These are phyloP conservation scores for Patella caerulea DNA, from an alignment of 2,888 invertebrate genomes.

Conservation along the genomic window DNA sequence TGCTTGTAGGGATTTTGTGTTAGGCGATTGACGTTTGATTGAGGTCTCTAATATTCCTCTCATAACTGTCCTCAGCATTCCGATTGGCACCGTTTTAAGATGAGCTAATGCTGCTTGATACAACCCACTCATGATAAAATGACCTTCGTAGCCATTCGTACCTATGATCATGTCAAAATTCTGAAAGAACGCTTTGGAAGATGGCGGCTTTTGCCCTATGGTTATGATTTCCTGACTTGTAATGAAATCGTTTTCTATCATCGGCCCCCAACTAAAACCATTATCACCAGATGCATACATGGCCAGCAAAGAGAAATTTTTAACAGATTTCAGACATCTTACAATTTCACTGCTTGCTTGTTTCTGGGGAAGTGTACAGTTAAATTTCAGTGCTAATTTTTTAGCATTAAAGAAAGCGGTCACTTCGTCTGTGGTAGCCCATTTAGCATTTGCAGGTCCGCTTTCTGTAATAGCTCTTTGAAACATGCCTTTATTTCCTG, in stretches of 20 bases:
- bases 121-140: not conserved
- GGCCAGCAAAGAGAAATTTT: not conserved
- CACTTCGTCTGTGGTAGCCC: not conserved
- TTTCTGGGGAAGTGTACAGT: not conserved
- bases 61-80: not conserved
- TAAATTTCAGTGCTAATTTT: not conserved
- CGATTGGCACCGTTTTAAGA: not conserved
- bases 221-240: not conserved
- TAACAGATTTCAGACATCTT: not conserved
- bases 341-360: not conserved
- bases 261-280: not conserved
- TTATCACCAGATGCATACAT: not conserved
- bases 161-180: not conserved
- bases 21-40: not conserved
- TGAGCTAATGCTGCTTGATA: not conserved
- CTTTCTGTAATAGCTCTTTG: conserved; percentile 49
- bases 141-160: not conserved
- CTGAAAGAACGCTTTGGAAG: not conserved
- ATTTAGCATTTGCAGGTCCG: conserved; percentile 37
- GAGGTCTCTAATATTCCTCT: not conserved
- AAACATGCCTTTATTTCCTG: conserved; percentile 47
- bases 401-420: not conserved
- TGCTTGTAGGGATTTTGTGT: not conserved
- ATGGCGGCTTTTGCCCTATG: not conserved
- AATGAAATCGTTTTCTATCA: not conserved